Conservation (phyloP, 2,797 vertebrate genomes). For the Atherinosoma microstoma region DNA sequence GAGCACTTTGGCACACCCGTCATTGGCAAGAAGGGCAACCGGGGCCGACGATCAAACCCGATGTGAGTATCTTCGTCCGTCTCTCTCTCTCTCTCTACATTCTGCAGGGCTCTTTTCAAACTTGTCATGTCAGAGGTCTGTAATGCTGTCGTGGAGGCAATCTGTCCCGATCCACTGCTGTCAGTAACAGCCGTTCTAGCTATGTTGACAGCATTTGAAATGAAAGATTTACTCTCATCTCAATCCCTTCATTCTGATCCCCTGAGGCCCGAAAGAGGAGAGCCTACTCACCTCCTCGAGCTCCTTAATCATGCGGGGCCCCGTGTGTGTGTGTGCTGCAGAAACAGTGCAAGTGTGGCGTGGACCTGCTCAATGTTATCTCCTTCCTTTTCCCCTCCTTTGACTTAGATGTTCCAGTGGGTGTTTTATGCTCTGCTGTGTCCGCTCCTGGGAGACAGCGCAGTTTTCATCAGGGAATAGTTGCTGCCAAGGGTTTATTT, state of each 20-base stretch:
- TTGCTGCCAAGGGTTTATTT: constrained; percentile 38
- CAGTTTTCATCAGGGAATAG: constrained; percentile 53
- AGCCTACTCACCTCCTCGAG: constrained; percentile 35
- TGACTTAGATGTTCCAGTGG: constrained; percentile 50
- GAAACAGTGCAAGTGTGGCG: constrained; percentile 10
- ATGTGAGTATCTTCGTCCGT: constrained; percentile 66
- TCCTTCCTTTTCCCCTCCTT: constrained; percentile 11
- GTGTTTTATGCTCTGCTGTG: constrained; percentile 46
- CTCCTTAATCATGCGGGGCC: constrained; percentile 51
- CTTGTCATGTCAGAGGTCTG: constrained; percentile 23
- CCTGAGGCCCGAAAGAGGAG: constrained; percentile 49
- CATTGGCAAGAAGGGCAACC: constrained; percentile 87
- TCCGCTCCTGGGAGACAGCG: constrained; percentile 46
- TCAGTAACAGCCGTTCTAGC: constrained; percentile 31
- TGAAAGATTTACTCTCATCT: constrained; percentile 61
- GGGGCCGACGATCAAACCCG: constrained; percentile 84
- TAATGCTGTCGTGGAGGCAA: constrained; percentile 20
- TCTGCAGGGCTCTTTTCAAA: constrained; percentile 17
- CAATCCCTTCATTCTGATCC: constrained; percentile 44
- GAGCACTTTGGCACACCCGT: constrained; percentile 89
- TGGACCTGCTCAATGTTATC: constrained; percentile 30
- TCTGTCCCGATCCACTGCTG: constrained; percentile 27
- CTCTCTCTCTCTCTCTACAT: background rate
- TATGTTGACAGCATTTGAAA: constrained; percentile 51
- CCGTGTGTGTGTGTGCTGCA: constrained; percentile 20